Evolutionary conservation across 2,797 vertebrate species (phyloP), one percentile per base, ranked within the genome.

Genomic region (Xiphorhynchus erythropygius): DNA sequence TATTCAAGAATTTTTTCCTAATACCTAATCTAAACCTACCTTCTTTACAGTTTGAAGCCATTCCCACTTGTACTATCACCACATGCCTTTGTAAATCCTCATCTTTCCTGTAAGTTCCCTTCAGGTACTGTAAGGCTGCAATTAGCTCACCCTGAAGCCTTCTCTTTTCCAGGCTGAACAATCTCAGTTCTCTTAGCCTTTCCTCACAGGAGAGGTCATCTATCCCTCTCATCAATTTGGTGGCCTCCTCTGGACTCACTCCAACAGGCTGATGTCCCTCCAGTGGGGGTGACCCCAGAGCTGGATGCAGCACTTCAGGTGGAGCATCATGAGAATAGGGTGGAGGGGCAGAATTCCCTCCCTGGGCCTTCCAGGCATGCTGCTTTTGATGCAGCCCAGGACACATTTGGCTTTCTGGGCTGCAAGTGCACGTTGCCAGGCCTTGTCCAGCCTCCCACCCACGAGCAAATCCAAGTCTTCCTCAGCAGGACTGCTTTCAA

Each of bases 211-310:
- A n/a, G 10, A 56, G 28, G 13, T 63, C 2, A 8, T 63, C 13
- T 42, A n/a, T 24, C 5, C 13, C 35, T 8, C 19, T 33, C 10
- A 57, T 30, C 14, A 22, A 11, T 7, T 21, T 13, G 8, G 11
- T 24, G 16, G 11, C 7, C 27, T 8, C 4, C 47, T 49, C n/a
- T 56, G 28, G 17, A 33, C 24, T 57, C 9, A 1, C 2, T 50
- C 17, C 44, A 57, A 0, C 11, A 22, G 27, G 0, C n/a, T 9
- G 0, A 16, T 27, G n/a, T 16, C 21, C 10, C 22, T 77, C 11
- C 11, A 46, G 10, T 32, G 5, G 57, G 44, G 44, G 32, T 33
- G 21, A 7, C 2, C 8, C 24, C 57, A 50, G n/a, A 3, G 17
- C 23, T 47, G 47, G 39, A 2, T 49, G 35, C 18, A 55, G 70